Conservation (phyloP, 2,113 vertebrate species). For the Artemisiospiza belli region DNA sequence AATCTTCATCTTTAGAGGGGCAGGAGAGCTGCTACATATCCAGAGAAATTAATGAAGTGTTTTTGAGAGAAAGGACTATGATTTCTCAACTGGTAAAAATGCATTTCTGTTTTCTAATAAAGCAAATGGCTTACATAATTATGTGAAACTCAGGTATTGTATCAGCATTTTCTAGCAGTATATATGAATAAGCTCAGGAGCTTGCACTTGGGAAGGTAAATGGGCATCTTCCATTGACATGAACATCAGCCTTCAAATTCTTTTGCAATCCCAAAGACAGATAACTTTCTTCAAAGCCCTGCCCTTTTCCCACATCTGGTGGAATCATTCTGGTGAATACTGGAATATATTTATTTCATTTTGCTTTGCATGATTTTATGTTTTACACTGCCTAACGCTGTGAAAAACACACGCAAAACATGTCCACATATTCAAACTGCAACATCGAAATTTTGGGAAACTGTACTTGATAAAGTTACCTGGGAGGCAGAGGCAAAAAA, state of each 20-base stretch:
- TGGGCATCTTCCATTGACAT: neutral
- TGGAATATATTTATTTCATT: neutral
- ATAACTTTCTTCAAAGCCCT: neutral
- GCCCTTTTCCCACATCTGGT: neutral
- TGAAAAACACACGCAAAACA: neutral
- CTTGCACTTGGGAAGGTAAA: neutral
- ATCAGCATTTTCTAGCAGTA: neutral
- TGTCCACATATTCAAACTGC: neutral
- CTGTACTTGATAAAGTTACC: neutral
- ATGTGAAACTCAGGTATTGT: neutral
- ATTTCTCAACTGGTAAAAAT: neutral
- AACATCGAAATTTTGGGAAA: neutral
- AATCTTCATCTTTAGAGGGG: neutral
- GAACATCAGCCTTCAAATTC: neutral
- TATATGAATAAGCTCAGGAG: neutral
- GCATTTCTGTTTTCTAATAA: neutral
- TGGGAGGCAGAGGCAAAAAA: neutral
- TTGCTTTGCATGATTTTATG: neutral
- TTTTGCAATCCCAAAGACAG: neutral
- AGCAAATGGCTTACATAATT: neutral
- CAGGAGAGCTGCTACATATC: neutral
- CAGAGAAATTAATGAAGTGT: neutral
- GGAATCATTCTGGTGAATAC: neutral
- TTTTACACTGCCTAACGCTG: neutral
- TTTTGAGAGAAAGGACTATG: neutral